Conservation (phyloP, 2,888 invertebrate species). For the Meteorus colon region DNA sequence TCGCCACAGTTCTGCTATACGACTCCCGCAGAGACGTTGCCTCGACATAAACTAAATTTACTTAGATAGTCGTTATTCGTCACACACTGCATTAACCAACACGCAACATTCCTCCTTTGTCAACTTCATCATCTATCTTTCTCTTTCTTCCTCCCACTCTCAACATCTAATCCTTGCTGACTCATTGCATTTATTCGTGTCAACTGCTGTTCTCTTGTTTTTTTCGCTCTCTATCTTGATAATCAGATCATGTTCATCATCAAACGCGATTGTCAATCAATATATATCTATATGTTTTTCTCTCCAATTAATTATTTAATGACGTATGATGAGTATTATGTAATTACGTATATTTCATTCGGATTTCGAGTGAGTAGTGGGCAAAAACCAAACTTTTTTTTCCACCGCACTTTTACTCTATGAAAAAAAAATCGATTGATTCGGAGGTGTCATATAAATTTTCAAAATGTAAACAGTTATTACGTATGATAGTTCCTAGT, state of each 20-base stretch:
- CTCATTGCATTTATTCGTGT: conserved; percentile 36
- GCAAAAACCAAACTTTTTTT: too few relatives aligned
- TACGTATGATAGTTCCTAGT: too few relatives aligned
- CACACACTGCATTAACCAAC: conserved; percentile 17
- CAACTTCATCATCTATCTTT: conserved; percentile 25
- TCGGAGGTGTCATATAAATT: too few relatives aligned
- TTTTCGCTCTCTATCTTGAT: background rate
- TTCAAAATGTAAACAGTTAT: too few relatives aligned
- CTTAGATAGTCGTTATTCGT: conserved; percentile 27
- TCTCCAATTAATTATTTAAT: conserved; percentile 9
- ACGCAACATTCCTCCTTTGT: conserved; percentile 34
- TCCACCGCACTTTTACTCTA: too few relatives aligned
- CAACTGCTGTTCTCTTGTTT: conserved; percentile 32
- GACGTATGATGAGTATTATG: background rate
- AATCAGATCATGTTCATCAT: conserved; percentile 30
- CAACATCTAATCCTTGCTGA: conserved; percentile 31
- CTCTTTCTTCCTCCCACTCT: conserved; percentile 1
- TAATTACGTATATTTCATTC: background rate
- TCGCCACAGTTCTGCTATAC: conserved; percentile 18
- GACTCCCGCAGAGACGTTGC: conserved; percentile 58
- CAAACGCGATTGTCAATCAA: background rate
- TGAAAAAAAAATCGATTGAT: too few relatives aligned
- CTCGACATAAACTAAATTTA: conserved; percentile 32
- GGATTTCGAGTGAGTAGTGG: background rate
- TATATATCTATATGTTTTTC: background rate